A percentile compares a stretch with the other conserved stretches of the same genome.
Evolutionary conservation across 1,140 invertebrate genomes (phyloP).

Genomic region (Helicoverpa armigera): DNA sequence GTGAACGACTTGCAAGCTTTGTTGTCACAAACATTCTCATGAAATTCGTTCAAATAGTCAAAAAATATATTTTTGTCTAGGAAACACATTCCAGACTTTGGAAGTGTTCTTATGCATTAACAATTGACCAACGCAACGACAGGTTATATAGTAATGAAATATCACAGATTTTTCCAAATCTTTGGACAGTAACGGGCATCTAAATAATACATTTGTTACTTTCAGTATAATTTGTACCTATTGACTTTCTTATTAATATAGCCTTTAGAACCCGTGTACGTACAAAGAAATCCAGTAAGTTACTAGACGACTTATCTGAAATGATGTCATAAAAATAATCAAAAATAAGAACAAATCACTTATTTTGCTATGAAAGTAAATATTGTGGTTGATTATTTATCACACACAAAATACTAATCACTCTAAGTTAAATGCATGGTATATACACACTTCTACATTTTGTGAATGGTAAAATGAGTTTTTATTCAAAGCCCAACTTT

Average conservation of each 20-base stretch:
- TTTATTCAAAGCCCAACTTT: constrained; percentile 72
- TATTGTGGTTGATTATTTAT: constrained; percentile 75
- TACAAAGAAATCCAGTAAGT: constrained; percentile 82
- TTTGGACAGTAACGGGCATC: constrained; percentile 86
- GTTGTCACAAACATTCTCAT: constrained; percentile 80
- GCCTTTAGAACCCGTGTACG: constrained; percentile 82
- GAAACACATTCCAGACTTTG: constrained; percentile 75
- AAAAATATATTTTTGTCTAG: constrained; percentile 86
- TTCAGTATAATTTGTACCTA: constrained; percentile 79
- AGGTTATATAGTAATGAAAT: constrained; percentile 86
- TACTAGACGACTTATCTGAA: constrained; percentile 79
- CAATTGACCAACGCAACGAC: constrained; percentile 87
- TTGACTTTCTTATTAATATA: constrained; percentile 72
- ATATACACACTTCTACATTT: constrained; percentile 79
- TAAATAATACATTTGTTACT: constrained; percentile 64
- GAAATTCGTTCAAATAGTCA: constrained; percentile 85
- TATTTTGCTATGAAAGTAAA: constrained; percentile 81
- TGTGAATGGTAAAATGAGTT: constrained; percentile 71
- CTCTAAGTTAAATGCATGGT: constrained; percentile 83
- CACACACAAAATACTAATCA: constrained; percentile 79
- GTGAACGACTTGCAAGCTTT: constrained; percentile 82
- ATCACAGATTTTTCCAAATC: constrained; percentile 87
- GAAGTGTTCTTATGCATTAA: constrained; percentile 84
- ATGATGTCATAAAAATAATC: constrained; percentile 78
- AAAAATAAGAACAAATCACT: constrained; percentile 78